Percentiles rank a stretch among this genome's conserved stretches.
These are phyloP conservation scores for Cettia cetti DNA, from an alignment of 2,113 vertebrate genomes.

Conservation along the genomic window DNA sequence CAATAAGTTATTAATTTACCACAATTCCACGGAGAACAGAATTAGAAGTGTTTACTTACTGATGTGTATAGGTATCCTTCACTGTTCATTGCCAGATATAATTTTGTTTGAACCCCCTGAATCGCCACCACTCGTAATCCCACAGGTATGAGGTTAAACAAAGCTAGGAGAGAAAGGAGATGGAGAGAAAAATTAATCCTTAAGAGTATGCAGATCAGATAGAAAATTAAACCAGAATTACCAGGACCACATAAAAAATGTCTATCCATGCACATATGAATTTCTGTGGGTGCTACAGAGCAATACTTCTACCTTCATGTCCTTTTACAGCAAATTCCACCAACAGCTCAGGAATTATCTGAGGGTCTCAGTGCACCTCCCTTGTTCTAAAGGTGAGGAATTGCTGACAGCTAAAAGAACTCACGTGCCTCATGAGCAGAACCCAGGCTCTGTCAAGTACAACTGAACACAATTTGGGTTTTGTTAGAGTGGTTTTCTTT, in stretches of 20 bases:
- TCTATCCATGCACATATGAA: not conserved
- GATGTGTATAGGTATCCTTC: conserved; percentile 98
- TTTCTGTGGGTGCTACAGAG: not conserved
- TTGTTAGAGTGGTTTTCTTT: fast-evolving
- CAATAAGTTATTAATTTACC: not conserved
- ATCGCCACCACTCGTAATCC: conserved; percentile 98
- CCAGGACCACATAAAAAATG: not conserved
- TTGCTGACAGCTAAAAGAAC: not conserved
- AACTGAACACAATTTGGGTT: not conserved
- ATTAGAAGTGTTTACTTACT: conserved; percentile 76
- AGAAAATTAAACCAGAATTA: not conserved
- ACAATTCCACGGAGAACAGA: not conserved
- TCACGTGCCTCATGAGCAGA: not conserved
- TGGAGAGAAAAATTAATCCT: conserved; percentile 18
- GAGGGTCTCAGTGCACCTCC: not conserved
- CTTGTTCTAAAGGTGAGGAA: not conserved
- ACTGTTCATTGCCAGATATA: conserved; percentile 98
- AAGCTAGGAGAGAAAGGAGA: conserved; percentile 75
- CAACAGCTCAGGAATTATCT: not conserved
- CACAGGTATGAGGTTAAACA: conserved; percentile 99
- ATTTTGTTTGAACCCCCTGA: conserved; percentile 97
- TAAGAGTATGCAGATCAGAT: not conserved
- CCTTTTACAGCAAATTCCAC: not conserved
- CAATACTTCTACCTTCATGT: fast-evolving
- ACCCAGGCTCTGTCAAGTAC: not conserved